Base-by-base conservation (phyloP, 2,888 invertebrate genomes). In the Platycnemis pennipes region DNA sequence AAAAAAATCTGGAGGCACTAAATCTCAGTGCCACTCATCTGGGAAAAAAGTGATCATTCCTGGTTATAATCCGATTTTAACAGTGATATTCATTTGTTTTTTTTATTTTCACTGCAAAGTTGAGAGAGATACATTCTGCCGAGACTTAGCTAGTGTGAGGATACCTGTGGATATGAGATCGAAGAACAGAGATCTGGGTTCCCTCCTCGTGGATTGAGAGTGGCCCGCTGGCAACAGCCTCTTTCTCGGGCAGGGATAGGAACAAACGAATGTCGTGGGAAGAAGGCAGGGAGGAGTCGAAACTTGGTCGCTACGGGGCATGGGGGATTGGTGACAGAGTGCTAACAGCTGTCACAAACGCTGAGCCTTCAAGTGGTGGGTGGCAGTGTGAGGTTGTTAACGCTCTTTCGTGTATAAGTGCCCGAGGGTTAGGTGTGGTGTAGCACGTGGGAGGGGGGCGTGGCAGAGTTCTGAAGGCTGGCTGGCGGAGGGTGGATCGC, bases 291-390 rank as follows among this genome's bases (percentile, higher is more conserved):
- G 63, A 63, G 63, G 26, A 37, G 77, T 37, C 7, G 22, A 31
- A 77, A 77, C 77, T 77, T 77, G 13, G 11, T 37, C 77, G 77
- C 77, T 37, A 11, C 16, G n/a, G 77, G 77, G 37, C 77, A 37
- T 13, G 22, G 42, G n/a, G 88, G 88, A 91, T 91, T 69, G 91
- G 91, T 69, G 44, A 63, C 91, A 91, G 91, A 63, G 56, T 91
- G 91, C 91, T 91, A 91, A 91, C 91, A 69, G 42, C 91, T 91
- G 91, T 63, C 63, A 63, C 63, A 63, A 44, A 91, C 87, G 45
- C 44, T 44, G 91, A 89, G 37, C 53, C 53, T 53, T 56, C 11
- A 91, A 91, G 63, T 42, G 53, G 77, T 37, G 77, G 63, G n/a
- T 63, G 63, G 63, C 26, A 63, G 31, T 31, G 77, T 77, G 77